Evolutionary conservation across 2,888 invertebrate species (phyloP), one percentile per base, ranked within the genome.

Genomic region (Dasysyrphus albostriatus): DNA sequence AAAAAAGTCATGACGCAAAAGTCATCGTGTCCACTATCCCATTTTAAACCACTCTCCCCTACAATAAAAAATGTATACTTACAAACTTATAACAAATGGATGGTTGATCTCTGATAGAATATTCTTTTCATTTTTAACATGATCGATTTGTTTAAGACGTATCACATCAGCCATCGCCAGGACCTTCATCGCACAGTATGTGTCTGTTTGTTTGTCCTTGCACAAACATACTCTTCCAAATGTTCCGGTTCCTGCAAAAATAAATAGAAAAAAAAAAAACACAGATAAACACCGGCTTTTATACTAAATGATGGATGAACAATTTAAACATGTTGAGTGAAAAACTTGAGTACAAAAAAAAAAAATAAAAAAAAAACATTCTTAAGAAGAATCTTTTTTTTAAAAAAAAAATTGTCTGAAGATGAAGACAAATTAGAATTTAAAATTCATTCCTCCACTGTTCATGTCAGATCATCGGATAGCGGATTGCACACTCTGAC

Each of bases 31-130:
- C n/a, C n/a, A n/a, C n/a, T n/a, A 32, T 32, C 5, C 32, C 3
- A 32, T 32, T 32, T 5, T 32, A 4, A 32, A 32, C 32, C 32
- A 32, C 32, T 4, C 3, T 32, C 32, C 32, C 5, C 32, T 32
- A n/a, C n/a, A n/a, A n/a, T 32, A 32, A 37, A 37, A 37, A 7
- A 37, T 9, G 24, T 42, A 44, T 89, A 93, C 97, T 96, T 94
- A 98, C 97, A 98, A 94, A 92, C 98, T 97, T 78, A 99, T 98
- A 91, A 99, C 96, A 93, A 99, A 99, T 72, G 99, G 99, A 94
- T 99, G 98, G 90, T 96, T 95, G 90, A 99, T 96, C 93, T 97
- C 96, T 88, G 96, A 95, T 85, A 99, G 94, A 90, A 99, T 98
- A 90, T 95, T 96, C 93, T 98, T 98, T 93, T 99, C 99, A 93